Percentiles rank a stretch among this genome's conserved stretches.
These are phyloP conservation scores for Vireo altiloquus DNA, from an alignment of 2,113 vertebrate species.

Conservation along the genomic window DNA sequence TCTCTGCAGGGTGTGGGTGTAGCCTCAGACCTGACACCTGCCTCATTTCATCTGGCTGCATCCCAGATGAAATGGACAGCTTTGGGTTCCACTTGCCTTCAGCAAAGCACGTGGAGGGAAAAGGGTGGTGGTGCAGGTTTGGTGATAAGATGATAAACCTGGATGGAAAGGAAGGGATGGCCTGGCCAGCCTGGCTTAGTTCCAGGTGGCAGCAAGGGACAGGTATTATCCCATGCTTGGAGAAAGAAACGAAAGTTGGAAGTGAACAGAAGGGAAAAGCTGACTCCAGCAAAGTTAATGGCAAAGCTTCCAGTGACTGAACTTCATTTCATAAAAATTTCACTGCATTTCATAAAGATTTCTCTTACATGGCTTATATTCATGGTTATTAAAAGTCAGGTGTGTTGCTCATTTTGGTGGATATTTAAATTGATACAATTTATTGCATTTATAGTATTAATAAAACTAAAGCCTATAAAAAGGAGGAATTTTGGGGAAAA, in stretches of 20 bases:
- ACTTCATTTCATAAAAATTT: not conserved
- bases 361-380: not conserved
- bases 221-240: not conserved
- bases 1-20: not conserved
- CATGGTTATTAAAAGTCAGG: not conserved
- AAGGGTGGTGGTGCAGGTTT: not conserved
- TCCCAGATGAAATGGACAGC: no score
- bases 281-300: not conserved
- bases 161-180: not conserved
- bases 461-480: slow-evolving; percentile 15
- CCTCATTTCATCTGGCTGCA: not conserved
- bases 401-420: not conserved
- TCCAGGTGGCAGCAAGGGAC: not conserved
- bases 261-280: not conserved
- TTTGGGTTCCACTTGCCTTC: not conserved
- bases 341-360: not conserved
- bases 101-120: not conserved
- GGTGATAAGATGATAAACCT: not conserved
- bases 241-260: not conserved
- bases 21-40: not conserved
- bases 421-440: not conserved
- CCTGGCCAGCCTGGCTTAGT: not conserved
- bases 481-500: not conserved
- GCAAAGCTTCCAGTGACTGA: not conserved
- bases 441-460: slow-evolving; percentile 14